Base-by-base conservation (phyloP, 2,113 vertebrate genomes). In the Actinemys pallida region DNA sequence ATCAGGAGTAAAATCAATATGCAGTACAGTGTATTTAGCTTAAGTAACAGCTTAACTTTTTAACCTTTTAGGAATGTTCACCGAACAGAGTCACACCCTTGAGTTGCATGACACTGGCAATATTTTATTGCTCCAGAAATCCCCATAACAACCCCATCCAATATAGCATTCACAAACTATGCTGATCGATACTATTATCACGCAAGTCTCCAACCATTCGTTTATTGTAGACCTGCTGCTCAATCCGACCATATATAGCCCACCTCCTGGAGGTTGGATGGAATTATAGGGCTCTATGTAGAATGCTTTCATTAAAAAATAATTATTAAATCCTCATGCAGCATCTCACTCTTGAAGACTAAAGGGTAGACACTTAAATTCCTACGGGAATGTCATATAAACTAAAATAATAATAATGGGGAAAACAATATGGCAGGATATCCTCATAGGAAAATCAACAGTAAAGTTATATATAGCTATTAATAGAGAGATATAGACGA, bases 381-480 rank as follows among this genome's bases (percentile, higher is more conserved):
- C 65, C 57, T 91, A 57, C 35, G 80, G 57, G 35, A 95, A 81
- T 75, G 62, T 49, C 22, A 45, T 42, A 14, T 39, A 49, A 86
- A 59, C 39, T 62, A 79, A 76, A 29, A 49, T 75, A 90, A 49
- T 42, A 91, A 69, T 6, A 92, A 54, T 52, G 1, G 1, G 81
- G n/a, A 52, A 84, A 81, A 42, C 56, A 90, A 62, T 65, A 92
- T 78, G 81, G 83, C 31, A 80, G 16, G 52, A 45, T 53, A 45
- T 53, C 81, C 89, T n/a, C 50, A 31, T 53, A 83, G 42, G 54
- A 94, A 83, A 84, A 57, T 57, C 0, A 4, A 54, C 3, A 47
- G 52, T 45, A 81, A 62, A 62, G 80, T 81, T 83, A 49, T 85
- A 85, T 89, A 83, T 94, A 87, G 90, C 72, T 59, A 59, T 59